Evolutionary conservation across 2,888 invertebrate genomes (phyloP), one percentile per base, ranked within the genome.

Genomic region (Epinotia nisella): DNA sequence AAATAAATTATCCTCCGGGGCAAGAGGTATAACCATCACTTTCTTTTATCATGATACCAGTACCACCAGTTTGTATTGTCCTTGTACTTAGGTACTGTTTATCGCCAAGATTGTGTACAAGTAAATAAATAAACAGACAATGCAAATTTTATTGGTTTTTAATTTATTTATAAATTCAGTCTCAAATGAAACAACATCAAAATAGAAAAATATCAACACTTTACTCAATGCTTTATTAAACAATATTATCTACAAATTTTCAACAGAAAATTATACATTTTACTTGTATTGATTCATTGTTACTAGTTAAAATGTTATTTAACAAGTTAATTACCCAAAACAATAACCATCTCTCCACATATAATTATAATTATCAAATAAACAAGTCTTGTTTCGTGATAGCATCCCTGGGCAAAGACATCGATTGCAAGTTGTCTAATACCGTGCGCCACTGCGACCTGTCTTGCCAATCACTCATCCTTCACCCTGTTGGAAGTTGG

Each of bases 121-220:
- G 49, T 11, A n/a, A 45, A 17, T 49, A 58, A 73, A 73, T 69
- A 69, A 64, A 73, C 51, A 71, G n/a, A 62, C 58, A n/a, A 58
- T 58, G 29, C 39, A 72, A 72, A n/a, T 72, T 61, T 69, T 49
- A 39, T 19, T 58, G 39, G 17, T 56, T 64, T 69, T 58, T 64
- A 24, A 51, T 73, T 69, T 19, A 58, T 55, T 51, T 53, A 59
- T 49, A 21, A 41, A 66, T 65, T 49, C 58, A 41, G 19, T 64
- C 45, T 58, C 51, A 75, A 76, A 76, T 76, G 70, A 76, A 76
- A 76, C 76, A 71, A 71, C 67, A 58, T 49, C 71, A 64, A 74
- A 69, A 76, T 76, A 76, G 69, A 76, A 76, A 76, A 76, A 76
- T 76, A 76, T 75, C 70, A 76, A 76, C 70, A 70, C 70, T 76